Percentiles rank a stretch among this genome's conserved stretches.
Conservation (phyloP, 2,113 vertebrate species). For the Hiodon alosoides region DNA sequence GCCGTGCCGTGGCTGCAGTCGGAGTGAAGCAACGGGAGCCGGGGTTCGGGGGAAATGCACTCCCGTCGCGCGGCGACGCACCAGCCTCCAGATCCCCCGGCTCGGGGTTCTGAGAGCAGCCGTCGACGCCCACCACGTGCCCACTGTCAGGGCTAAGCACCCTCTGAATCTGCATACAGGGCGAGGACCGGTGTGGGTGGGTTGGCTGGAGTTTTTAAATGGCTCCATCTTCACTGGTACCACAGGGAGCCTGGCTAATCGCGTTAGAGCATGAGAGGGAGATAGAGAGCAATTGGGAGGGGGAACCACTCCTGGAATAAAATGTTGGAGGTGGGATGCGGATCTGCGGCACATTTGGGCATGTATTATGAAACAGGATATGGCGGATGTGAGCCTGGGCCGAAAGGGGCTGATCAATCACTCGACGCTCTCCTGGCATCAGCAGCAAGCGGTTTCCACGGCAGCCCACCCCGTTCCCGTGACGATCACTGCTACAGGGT, state of each 20-base stretch:
- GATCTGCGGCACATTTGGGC: slow-evolving; percentile 19
- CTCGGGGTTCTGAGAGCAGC: neutral
- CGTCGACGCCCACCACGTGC: no score
- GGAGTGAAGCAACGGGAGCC: neutral
- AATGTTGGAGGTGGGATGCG: slow-evolving; percentile 2
- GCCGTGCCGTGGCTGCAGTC: neutral
- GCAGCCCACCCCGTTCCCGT: slow-evolving; percentile 9
- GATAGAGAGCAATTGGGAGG: neutral
- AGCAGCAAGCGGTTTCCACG: neutral
- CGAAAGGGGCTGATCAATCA: slow-evolving; percentile 12
- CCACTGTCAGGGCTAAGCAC: neutral
- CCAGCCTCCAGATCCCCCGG: no score
- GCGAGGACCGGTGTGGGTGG: neutral
- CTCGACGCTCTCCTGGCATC: slow-evolving; percentile 9
- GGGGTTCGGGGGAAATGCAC: no score
- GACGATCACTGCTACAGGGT: neutral
- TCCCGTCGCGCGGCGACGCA: no score
- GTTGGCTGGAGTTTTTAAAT: neutral
- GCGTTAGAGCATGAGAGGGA: neutral
- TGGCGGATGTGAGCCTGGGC: slow-evolving; percentile 10
- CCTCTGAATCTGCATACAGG: neutral
- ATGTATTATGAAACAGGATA: slow-evolving; percentile 18
- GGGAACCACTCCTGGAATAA: slow-evolving; percentile 12
- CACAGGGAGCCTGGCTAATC: slow-evolving; percentile 21
- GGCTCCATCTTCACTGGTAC: slow-evolving; percentile 15